Base-by-base conservation (phyloP, 2,888 invertebrate species). In the Cordilura impudica region DNA sequence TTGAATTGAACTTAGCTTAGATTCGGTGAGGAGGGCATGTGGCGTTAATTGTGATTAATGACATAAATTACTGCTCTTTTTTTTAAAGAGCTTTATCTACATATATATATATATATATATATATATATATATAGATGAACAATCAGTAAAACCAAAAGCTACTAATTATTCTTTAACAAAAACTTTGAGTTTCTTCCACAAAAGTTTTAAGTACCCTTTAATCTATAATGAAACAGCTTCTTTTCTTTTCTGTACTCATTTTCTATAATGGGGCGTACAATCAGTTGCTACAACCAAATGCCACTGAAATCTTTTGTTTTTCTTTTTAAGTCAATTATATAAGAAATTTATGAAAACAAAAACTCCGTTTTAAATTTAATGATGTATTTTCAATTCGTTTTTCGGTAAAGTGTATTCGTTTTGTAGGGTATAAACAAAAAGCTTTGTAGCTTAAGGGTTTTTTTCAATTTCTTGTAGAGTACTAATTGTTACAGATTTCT, bases 1-100 rank as follows among this genome's bases (percentile, higher is more conserved):
- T 10, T 1, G 0, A 35, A n/a, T 31, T 65, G 12, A 14, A 5
- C 12, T 21, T 51, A 21, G 53, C 35, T 72, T 53, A 7, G 74
- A 31, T 21, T 21, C 60, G 45, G 26, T 35, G 19, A 23, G 63
- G 43, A 61, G 70, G 63, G 84, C 86, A 86, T 85, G 85, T 84
- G 85, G 87, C 84, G 85, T 87, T 87, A 87, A 87, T 87, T 87
- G 87, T 87, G 87, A 87, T 87, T 87, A 86, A 87, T 87, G 85
- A 86, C 81, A 84, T 82, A 84, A 84, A 84, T 84, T 84, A 83
- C 77, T 83, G 71, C 72, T 72, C 29, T 71, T 71, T 71, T 56
- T 72, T 63, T 12, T 8, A 51, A 23, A 60, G 23, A 69, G 60
- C 47, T 72, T 49, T 73, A n/a, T 35, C n/a, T 39, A 4, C 14